Evolutionary conservation across 2,888 invertebrate genomes (phyloP).

Genomic region (Hypselothyrea guttata): DNA sequence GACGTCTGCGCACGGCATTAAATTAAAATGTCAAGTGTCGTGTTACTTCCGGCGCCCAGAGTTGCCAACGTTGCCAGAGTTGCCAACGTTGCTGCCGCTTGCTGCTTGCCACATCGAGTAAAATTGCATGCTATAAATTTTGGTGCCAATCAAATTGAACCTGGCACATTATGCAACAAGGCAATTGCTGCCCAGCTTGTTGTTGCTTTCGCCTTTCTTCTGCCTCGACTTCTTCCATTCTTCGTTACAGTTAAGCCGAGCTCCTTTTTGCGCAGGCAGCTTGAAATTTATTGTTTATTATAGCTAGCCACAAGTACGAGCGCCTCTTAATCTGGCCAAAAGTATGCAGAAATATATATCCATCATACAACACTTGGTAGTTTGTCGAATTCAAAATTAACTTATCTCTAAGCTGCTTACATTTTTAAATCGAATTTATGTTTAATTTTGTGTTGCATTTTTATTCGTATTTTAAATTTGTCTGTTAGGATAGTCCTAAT

Average conservation of each 20-base stretch:
- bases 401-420: too few species aligned
- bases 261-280: constrained; percentile 20
- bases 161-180: constrained; percentile 61
- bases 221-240: constrained; percentile 9
- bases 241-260: constrained; percentile 31
- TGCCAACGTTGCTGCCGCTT: constrained; percentile 7
- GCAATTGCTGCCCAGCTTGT: not conserved
- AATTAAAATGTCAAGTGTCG: constrained; percentile 77
- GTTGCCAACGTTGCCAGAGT: constrained; percentile 51
- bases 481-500: too few species aligned
- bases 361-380: too few species aligned
- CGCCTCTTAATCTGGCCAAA: too few species aligned
- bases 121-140: constrained; percentile 77
- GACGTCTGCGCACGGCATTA: constrained; percentile 69
- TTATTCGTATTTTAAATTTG: too few species aligned
- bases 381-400: too few species aligned
- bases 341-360: too few species aligned
- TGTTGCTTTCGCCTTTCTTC: constrained; percentile 13
- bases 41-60: constrained; percentile 72
- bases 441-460: too few species aligned
- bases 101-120: constrained; percentile 63
- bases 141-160: constrained; percentile 70
- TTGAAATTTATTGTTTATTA: constrained; percentile 23
- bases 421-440: too few species aligned
- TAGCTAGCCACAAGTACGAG: too few species aligned